Percentiles rank a stretch among this genome's conserved stretches.
phyloP scores from a whole-genome alignment of 2,113 vertebrate species.

The Marmota monax region DNA sequence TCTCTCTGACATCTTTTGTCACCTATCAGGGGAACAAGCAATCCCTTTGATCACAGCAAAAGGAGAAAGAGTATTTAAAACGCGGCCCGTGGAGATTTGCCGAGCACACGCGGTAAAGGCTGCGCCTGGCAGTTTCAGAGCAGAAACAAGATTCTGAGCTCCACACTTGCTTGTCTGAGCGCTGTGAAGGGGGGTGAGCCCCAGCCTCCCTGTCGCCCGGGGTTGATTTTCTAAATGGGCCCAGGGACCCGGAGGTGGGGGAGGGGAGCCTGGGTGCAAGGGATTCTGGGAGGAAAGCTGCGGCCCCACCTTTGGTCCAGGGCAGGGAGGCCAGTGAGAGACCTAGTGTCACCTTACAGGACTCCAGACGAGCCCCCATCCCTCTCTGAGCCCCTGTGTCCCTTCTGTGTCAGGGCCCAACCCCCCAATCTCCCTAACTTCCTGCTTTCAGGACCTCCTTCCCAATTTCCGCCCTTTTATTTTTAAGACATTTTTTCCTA shows the following conservation, averaged over 20 bases:
- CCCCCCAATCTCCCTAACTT: too few relatives aligned
- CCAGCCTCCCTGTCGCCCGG: constrained; percentile 27
- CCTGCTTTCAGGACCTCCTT: background rate
- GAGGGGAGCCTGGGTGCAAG: background rate
- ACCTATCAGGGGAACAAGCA: constrained; percentile 90
- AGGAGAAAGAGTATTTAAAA: constrained; percentile 89
- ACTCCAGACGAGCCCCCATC: accelerated
- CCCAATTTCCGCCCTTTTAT: background rate
- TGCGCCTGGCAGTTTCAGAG: constrained; percentile 86
- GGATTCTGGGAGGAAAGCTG: background rate
- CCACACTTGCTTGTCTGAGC: constrained; percentile 85
- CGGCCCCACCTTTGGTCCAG: background rate
- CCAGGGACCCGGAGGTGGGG: constrained; percentile 54
- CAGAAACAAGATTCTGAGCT: constrained; percentile 85
- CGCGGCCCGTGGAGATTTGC: constrained; percentile 84
- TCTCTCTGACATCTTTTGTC: constrained; percentile 89
- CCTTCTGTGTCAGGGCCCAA: background rate
- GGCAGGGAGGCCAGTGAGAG: background rate
- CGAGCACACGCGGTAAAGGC: constrained; percentile 86
- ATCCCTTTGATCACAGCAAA: constrained; percentile 91
- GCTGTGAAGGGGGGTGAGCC: constrained; percentile 78
- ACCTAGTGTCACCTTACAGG: background rate
- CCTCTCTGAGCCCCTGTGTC: background rate
- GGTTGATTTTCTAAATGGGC: constrained; percentile 26
- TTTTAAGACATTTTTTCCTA: background rate